Evolutionary conservation across 2,113 vertebrate genomes (phyloP).

Genomic region (Tapirus terrestris): DNA sequence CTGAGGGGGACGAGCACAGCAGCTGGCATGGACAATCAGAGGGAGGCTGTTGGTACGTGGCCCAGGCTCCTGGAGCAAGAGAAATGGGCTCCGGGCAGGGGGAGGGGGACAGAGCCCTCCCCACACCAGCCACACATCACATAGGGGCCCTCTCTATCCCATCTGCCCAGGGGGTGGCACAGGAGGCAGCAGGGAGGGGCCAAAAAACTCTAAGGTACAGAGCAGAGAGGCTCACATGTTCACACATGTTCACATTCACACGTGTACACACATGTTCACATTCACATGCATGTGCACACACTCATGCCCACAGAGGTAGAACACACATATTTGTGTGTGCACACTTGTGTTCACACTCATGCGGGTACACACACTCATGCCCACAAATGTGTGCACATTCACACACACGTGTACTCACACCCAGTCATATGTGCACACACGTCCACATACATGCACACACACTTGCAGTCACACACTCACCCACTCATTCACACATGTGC

Average conservation of each 20-base stretch:
- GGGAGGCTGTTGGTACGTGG: rapidly evolving
- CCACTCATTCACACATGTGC: background rate
- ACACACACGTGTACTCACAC: rapidly evolving
- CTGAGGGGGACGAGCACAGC: background rate
- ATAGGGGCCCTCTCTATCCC: background rate
- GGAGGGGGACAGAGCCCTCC: rapidly evolving
- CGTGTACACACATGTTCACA: rapidly evolving
- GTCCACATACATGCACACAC: background rate
- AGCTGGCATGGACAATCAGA: rapidly evolving
- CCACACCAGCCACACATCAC: rapidly evolving
- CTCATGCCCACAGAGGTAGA: no score
- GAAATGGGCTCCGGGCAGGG: background rate
- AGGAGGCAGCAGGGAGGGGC: rapidly evolving
- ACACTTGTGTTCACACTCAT: no score
- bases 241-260: background rate
- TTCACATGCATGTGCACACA: background rate
- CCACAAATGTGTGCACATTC: background rate
- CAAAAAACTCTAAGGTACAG: rapidly evolving
- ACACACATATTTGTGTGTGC: no score
- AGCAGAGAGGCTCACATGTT: background rate
- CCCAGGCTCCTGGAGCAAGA: background rate
- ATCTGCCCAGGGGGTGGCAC: background rate
- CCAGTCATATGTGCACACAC: rapidly evolving
- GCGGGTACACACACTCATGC: no score
- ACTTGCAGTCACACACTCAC: background rate